Conservation (phyloP, 2,113 vertebrate genomes). For the Furnarius figulus region DNA sequence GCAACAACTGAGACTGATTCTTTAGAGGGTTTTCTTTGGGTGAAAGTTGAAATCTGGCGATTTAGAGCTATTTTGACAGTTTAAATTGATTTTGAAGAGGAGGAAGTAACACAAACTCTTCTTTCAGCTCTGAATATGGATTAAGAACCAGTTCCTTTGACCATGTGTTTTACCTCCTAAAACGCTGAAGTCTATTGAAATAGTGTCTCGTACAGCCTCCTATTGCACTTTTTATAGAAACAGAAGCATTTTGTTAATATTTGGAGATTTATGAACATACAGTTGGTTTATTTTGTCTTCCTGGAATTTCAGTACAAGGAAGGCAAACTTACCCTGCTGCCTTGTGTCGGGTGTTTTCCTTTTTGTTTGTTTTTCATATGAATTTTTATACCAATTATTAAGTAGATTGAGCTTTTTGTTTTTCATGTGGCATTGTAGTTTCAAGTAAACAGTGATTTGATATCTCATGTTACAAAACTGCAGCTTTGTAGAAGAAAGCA, state of each 20-base stretch:
- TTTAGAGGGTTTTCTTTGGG: constrained; percentile 54
- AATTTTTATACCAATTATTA: background rate
- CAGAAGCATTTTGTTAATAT: background rate
- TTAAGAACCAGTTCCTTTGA: constrained; percentile 67
- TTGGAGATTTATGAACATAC: background rate
- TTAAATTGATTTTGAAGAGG: constrained; percentile 65
- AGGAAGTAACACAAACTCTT: constrained; percentile 70
- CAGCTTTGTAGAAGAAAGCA: background rate
- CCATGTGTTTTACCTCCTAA: constrained; percentile 66
- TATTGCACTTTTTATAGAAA: background rate
- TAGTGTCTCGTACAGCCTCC: background rate
- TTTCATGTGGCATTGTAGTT: background rate
- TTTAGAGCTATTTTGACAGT: constrained; percentile 42
- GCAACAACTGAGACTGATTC: background rate
- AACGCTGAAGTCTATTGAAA: constrained; percentile 43
- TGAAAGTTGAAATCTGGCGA: background rate
- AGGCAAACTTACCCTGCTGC: background rate
- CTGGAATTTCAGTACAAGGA: background rate
- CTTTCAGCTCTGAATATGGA: constrained; percentile 67
- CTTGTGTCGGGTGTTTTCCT: background rate
- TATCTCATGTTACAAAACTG: background rate
- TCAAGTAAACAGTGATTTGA: background rate
- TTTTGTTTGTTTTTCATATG: background rate
- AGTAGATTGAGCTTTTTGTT: background rate
- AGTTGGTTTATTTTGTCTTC: constrained; percentile 4